These are phyloP conservation scores for Caenorhabditis brenneri DNA, from an alignment of 1,140 invertebrate species.

Conservation along the genomic window DNA sequence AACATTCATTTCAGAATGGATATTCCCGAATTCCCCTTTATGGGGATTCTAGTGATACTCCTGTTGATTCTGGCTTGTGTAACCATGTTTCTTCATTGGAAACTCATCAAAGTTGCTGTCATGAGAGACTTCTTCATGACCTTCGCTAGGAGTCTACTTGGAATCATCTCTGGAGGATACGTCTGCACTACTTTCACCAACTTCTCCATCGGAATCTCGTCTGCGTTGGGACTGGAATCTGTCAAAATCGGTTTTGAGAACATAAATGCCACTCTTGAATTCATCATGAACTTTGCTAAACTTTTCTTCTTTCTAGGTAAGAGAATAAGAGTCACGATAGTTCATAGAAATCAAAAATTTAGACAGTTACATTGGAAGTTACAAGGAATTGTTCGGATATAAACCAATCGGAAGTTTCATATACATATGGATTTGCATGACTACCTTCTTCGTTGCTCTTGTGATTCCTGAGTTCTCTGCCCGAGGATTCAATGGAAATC, in stretches of 20 bases:
- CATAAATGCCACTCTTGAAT: neutral
- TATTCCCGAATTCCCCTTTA: too few species aligned
- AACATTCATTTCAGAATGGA: too few species aligned
- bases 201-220: neutral
- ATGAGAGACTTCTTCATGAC: neutral
- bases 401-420: neutral
- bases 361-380: neutral
- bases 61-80: too few species aligned
- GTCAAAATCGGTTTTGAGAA: neutral
- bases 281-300: neutral
- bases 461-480: neutral
- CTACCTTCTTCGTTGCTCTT: neutral
- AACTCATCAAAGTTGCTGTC: neutral
- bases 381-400: neutral
- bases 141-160: neutral
- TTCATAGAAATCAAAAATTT: neutral
- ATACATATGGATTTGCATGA: neutral
- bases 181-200: neutral
- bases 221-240: neutral
- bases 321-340: neutral
- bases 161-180: neutral
- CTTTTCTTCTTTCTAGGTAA: neutral
- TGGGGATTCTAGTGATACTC: too few species aligned
- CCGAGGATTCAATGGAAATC: neutral
- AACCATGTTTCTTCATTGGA: neutral